These are phyloP conservation scores for Baccha elongata DNA, from an alignment of 2,888 invertebrate genomes.

Conservation along the genomic window DNA sequence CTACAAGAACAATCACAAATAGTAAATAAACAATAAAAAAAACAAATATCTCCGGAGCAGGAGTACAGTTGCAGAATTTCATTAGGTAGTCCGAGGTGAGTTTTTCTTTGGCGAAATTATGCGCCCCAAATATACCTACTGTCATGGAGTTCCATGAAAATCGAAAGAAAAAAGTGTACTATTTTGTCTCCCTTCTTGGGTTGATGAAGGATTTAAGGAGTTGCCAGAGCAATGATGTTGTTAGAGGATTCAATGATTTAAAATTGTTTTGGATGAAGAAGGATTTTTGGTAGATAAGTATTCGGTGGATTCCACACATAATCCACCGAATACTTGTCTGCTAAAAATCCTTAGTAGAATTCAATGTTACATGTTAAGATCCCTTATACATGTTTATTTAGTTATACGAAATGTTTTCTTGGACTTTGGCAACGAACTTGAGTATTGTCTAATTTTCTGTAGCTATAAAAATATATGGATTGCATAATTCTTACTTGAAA, in stretches of 20 bases:
- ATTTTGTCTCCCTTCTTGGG: slow-evolving; percentile 45
- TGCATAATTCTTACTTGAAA: too few species aligned
- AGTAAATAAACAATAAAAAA: slow-evolving; percentile 61
- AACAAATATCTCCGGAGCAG: slow-evolving; percentile 6
- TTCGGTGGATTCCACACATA: too few species aligned
- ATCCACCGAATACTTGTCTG: too few species aligned
- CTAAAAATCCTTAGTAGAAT: too few species aligned
- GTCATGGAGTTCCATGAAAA: slow-evolving; percentile 36
- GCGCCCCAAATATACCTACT: neutral
- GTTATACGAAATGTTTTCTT: too few species aligned
- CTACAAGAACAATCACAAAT: slow-evolving; percentile 29
- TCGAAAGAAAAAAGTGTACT: slow-evolving; percentile 29
- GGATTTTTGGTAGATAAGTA: too few species aligned
- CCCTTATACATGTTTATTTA: too few species aligned
- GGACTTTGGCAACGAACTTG: too few species aligned
- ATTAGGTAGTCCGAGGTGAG: slow-evolving; percentile 38
- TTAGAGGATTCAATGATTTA: neutral
- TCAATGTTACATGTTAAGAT: too few species aligned
- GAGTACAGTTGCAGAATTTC: slow-evolving; percentile 19
- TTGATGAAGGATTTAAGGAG: slow-evolving; percentile 4
- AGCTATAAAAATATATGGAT: too few species aligned
- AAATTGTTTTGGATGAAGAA: too few species aligned
- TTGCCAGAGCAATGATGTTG: slow-evolving; percentile 4
- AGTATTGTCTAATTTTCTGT: too few species aligned
- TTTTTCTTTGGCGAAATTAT: slow-evolving; percentile 10